These are phyloP conservation scores for Silurus meridionalis DNA, from an alignment of 2,113 vertebrate species.

Conservation along the genomic window DNA sequence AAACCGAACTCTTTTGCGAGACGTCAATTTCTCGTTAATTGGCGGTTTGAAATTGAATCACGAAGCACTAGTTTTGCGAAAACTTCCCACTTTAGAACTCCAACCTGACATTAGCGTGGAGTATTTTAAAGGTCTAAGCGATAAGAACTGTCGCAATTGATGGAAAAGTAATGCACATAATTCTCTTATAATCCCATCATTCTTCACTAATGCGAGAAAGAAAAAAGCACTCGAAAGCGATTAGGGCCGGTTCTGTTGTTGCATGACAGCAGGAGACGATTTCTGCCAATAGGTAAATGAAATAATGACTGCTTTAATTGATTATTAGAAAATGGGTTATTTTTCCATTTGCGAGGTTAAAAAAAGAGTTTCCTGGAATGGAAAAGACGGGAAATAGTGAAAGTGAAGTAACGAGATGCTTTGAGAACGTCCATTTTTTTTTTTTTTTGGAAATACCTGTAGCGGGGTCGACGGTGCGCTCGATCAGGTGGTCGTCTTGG, in stretches of 20 bases:
- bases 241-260: background rate
- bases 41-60: background rate
- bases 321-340: background rate
- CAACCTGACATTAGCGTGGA: background rate
- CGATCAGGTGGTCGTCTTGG: conserved; percentile 89
- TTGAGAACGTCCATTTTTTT: too few species aligned
- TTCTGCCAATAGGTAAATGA: background rate
- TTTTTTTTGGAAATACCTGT: conserved; percentile 75
- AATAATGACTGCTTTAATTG: conserved; percentile 5
- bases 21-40: conserved; percentile 7
- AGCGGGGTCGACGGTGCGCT: conserved; percentile 80
- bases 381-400: background rate
- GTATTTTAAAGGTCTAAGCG: background rate
- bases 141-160: conserved; percentile 1
- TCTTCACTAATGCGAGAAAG: background rate
- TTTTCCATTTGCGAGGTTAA: background rate
- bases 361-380: background rate
- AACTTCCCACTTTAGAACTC: conserved; percentile 26
- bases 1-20: background rate
- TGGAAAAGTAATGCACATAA: conserved; percentile 23
- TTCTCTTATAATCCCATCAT: conserved; percentile 22
- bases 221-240: background rate
- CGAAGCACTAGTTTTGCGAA: background rate
- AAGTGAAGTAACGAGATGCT: too few species aligned
- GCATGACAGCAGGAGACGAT: conserved; percentile 13